Conservation (phyloP, 92 coral and sea anemone species). For the Porites rus region DNA sequence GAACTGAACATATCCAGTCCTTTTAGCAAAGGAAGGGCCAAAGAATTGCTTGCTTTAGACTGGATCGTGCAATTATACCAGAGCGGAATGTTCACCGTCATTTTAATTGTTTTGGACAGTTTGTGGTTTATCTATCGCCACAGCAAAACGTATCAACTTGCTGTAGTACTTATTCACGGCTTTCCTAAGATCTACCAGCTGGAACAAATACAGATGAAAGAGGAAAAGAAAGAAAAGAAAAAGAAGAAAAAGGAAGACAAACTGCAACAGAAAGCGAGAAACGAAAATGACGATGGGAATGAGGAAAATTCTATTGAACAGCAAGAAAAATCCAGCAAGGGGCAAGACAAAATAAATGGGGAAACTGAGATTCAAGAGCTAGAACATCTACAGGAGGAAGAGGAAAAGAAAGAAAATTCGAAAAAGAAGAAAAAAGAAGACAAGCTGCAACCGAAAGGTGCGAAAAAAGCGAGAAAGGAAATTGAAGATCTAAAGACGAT, state of each 20-base stretch:
- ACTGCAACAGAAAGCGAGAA: neutral
- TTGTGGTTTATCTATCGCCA: constrained; percentile 85
- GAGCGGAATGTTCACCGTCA: constrained; percentile 70
- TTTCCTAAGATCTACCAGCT: constrained; percentile 73
- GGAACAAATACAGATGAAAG: constrained; percentile 57
- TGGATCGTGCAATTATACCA: constrained; percentile 66
- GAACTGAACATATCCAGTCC: constrained; percentile 68
- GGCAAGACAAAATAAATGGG: neutral
- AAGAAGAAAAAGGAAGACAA: constrained; percentile 39
- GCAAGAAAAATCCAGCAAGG: neutral
- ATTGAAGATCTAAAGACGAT: neutral
- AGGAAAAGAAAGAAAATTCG: constrained; percentile 20
- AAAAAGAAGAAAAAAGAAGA: constrained; percentile 38
- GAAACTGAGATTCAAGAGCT: constrained; percentile 65
- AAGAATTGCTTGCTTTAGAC: constrained; percentile 77
- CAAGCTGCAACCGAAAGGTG: neutral
- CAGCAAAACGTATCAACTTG: constrained; percentile 77
- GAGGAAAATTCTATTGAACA: neutral
- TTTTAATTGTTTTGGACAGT: constrained; percentile 72
- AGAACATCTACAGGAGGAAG: constrained; percentile 56
- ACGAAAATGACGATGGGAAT: neutral
- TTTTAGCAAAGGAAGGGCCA: constrained; percentile 36
- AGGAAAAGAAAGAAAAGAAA: constrained; percentile 34
- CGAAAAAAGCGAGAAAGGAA: constrained; percentile 3
- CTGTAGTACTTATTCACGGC: constrained; percentile 73